Evolutionary conservation across 2,888 invertebrate species (phyloP), one percentile per base, ranked within the genome.

Genomic region (Cryptus viduatorius): DNA sequence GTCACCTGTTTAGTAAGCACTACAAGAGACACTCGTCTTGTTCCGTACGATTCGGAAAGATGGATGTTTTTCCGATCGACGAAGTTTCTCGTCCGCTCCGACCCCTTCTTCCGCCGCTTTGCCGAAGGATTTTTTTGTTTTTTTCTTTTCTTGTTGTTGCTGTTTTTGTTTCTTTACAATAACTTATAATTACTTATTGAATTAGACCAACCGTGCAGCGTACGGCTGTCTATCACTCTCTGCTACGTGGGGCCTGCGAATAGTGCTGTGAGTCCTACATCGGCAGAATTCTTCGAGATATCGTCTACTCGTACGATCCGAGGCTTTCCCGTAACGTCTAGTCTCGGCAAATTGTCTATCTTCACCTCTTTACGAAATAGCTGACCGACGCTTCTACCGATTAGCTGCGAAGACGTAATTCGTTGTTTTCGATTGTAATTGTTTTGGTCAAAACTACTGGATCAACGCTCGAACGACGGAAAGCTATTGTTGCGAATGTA

Each of bases 321-420:
- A 12, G 94, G 92, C 44, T 93, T 93, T 14, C 88, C 88, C 69
- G 89, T 88, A 73, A 94, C 92, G 80, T 94, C 94, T 94, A 97
- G 95, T 14, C 96, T 96, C 0, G 98, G 98, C 92, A 98, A 94
- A 94, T 98, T 97, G 86, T 97, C 96, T 88, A 98, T 98, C 94
- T 96, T 96, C 12, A 98, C 96, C 93, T 98, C 97, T 90, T 98
- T 97, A 88, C 97, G 97, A 94, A 98, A 98, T 85, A 97, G 94
- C 93, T 98, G 97, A 37, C 98, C 97, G 37, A 98, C 95, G 94
- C 97, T 98, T 89, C 97, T 95, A 0, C 98, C 98, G 90, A 98
- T 96, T 83, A 98, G 94, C 96, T 97, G 94, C 8, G 94, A 94
- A 88, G 87, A 86, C 48, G 76, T 65, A 50, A 61, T 68, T 46